Conservation (phyloP, 2,888 invertebrate species). For the Scaptomyza tumidula region DNA sequence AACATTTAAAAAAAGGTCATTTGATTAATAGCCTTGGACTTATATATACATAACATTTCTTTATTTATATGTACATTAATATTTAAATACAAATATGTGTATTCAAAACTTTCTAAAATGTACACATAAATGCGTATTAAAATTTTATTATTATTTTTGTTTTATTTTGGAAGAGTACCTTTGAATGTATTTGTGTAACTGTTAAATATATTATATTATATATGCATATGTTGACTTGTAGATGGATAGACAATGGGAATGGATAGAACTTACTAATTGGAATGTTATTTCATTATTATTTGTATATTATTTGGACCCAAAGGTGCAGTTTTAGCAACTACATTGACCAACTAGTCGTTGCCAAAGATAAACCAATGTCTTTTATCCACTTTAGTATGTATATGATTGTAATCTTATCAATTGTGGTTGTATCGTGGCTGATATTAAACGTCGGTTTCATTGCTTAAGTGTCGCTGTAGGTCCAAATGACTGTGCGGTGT, state of each 20-base stretch:
- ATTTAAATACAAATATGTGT: slow-evolving; percentile 1
- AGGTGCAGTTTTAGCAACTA: slow-evolving; percentile 49
- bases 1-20: background rate
- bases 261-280: slow-evolving; percentile 45
- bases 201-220: slow-evolving; percentile 12
- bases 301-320: slow-evolving; percentile 66
- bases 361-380: slow-evolving; percentile 2
- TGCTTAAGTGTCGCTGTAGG: slow-evolving; percentile 69
- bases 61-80: background rate
- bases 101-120: slow-evolving; percentile 18
- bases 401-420: slow-evolving; percentile 4
- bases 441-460: slow-evolving; percentile 83
- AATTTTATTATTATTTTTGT: slow-evolving; percentile 3
- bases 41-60: slow-evolving; percentile 7
- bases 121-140: too few relatives aligned
- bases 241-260: slow-evolving; percentile 54
- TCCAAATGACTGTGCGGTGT: slow-evolving; percentile 53
- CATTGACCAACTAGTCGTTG: slow-evolving; percentile 8
- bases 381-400: background rate
- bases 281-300: slow-evolving; percentile 32
- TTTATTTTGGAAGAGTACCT: slow-evolving; percentile 11
- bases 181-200: slow-evolving; percentile 23
- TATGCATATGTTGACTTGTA: slow-evolving; percentile 16
- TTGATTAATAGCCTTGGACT: background rate
- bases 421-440: slow-evolving; percentile 1